Conservation (phyloP, 1,140 invertebrate genomes). For the Periplaneta americana region DNA sequence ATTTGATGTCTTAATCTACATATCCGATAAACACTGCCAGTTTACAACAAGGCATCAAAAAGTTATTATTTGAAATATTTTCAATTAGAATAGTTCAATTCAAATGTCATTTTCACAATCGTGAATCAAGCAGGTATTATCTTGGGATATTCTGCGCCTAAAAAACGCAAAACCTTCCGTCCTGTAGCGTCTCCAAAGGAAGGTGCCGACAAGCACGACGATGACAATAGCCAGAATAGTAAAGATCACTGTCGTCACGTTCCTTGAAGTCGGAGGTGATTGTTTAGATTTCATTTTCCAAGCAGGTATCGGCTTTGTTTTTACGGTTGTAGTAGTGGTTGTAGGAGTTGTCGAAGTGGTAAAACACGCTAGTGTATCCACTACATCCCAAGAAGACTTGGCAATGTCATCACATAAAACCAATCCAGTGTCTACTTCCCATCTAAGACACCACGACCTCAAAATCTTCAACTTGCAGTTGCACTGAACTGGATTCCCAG, state of each 20-base stretch:
- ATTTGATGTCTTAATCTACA: too few species aligned
- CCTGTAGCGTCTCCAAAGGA: background rate
- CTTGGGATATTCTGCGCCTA: background rate
- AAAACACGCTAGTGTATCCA: background rate
- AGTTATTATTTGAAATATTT: too few species aligned
- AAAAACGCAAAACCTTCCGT: background rate
- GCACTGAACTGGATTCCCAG: background rate
- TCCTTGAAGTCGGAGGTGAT: background rate
- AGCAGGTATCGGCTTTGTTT: background rate
- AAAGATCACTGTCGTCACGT: background rate
- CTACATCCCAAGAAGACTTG: background rate
- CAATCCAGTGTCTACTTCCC: background rate
- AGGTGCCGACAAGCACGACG: background rate
- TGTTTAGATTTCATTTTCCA: background rate
- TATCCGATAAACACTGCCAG: too few species aligned
- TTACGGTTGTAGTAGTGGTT: background rate
- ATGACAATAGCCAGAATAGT: background rate
- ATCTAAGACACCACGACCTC: background rate
- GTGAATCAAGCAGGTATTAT: background rate
- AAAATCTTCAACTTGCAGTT: background rate
- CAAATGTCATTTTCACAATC: background rate
- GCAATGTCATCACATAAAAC: background rate
- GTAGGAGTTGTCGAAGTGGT: background rate
- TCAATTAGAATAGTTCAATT: too few species aligned
- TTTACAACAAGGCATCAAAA: too few species aligned